Evolutionary conservation across 2,113 vertebrate genomes (phyloP).

Genomic region (Hassar affinis): DNA sequence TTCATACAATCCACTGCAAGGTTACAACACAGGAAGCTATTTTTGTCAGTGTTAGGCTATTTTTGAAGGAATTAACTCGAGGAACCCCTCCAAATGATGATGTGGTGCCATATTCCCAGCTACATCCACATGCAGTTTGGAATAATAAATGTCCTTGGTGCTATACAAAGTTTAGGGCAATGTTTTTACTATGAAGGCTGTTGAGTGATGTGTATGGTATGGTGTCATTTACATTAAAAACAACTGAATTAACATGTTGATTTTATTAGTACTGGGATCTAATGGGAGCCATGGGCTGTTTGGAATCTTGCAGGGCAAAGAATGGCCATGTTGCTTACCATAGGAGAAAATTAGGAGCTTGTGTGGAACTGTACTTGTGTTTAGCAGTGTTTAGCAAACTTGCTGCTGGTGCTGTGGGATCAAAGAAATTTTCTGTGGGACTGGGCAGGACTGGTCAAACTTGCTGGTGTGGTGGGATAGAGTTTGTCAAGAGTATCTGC

Average conservation of each 20-base stretch:
- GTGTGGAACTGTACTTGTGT: not conserved
- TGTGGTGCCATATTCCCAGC: not conserved
- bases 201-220: not conserved
- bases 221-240: not conserved
- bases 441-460: not conserved
- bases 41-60: not conserved
- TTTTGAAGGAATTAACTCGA: not conserved
- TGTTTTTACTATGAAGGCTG: not conserved
- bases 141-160: not conserved
- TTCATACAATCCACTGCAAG: not conserved
- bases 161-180: not conserved
- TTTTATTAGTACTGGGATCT: not conserved
- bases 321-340: not conserved
- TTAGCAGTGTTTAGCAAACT: no score
- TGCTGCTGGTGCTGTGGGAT: no score
- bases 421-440: not conserved
- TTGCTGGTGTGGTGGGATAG: no score
- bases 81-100: no score
- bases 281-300: not conserved
- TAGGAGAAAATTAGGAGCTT: not conserved
- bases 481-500: not conserved
- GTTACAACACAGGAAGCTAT: not conserved
- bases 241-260: no score
- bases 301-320: not conserved
- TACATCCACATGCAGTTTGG: not conserved